These are phyloP conservation scores for Limnephilus auricula DNA, from an alignment of 2,888 invertebrate species.

Conservation along the genomic window DNA sequence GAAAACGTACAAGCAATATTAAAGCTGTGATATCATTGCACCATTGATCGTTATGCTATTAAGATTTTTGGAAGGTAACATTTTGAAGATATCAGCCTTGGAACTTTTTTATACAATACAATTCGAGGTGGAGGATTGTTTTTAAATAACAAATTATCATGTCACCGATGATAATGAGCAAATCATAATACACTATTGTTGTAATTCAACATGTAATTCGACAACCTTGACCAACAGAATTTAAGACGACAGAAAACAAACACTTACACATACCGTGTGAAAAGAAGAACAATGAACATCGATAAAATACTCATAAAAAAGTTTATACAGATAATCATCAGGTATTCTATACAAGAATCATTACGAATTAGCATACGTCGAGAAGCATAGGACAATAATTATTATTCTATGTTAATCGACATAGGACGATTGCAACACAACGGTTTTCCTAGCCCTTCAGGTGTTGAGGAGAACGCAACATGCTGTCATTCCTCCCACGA, in stretches of 20 bases:
- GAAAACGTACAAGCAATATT: background rate
- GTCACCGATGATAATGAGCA: background rate
- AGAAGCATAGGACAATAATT: background rate
- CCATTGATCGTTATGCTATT: too few relatives aligned
- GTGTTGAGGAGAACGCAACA: slow-evolving; percentile 14
- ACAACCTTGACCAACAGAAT: background rate
- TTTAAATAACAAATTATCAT: background rate
- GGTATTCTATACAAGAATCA: background rate
- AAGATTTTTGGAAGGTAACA: too few relatives aligned
- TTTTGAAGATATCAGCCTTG: background rate
- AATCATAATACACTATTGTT: background rate
- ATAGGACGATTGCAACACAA: background rate
- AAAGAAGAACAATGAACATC: background rate
- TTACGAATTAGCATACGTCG: background rate
- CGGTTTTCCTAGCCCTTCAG: background rate
- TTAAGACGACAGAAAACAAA: background rate
- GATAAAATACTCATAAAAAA: background rate
- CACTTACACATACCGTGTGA: background rate
- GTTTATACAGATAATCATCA: background rate
- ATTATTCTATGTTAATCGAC: background rate
- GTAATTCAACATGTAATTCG: background rate
- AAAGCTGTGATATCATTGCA: background rate
- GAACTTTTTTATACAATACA: background rate
- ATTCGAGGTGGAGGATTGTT: background rate
- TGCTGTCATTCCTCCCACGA: slow-evolving; percentile 8